Evolutionary conservation across 2,113 vertebrate genomes (phyloP).

Genomic region (Verasper variegatus): DNA sequence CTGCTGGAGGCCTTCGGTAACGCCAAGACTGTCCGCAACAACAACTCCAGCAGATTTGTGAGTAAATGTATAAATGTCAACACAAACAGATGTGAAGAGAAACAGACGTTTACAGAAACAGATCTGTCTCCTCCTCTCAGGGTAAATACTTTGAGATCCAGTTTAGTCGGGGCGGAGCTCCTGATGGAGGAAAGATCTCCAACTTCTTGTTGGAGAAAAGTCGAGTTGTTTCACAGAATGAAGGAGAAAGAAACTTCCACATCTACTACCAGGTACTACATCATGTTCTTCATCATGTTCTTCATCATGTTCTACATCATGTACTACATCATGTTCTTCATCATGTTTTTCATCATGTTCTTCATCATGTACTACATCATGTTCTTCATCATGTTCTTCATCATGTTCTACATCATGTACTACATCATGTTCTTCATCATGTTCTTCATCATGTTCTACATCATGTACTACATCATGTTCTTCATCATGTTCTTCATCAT

Average conservation of each 20-base stretch:
- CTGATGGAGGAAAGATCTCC: constrained; percentile 87
- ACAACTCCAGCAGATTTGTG: constrained; percentile 97
- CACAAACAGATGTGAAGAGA: neutral
- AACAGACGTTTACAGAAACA: neutral
- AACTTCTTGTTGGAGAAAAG: constrained; percentile 89
- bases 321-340: too few relatives aligned
- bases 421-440: too few relatives aligned
- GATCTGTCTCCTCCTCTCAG: constrained; percentile 49
- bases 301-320: neutral
- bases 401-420: too few relatives aligned
- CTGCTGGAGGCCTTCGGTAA: constrained; percentile 97
- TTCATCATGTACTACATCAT: too few relatives aligned
- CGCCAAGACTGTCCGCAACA: constrained; percentile 95
- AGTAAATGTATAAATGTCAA: constrained; percentile 69
- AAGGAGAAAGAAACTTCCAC: constrained; percentile 87
- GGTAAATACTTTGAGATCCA: constrained; percentile 91
- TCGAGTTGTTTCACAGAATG: constrained; percentile 86
- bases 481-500: too few relatives aligned
- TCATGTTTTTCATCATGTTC: too few relatives aligned
- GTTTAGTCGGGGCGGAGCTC: constrained; percentile 87
- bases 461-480: too few relatives aligned
- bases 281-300: neutral
- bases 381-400: too few relatives aligned
- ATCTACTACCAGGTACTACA: constrained; percentile 86
- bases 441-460: too few relatives aligned